Evolutionary conservation across 2,113 vertebrate genomes (phyloP).

Genomic region (Pyxicephalus adspersus): DNA sequence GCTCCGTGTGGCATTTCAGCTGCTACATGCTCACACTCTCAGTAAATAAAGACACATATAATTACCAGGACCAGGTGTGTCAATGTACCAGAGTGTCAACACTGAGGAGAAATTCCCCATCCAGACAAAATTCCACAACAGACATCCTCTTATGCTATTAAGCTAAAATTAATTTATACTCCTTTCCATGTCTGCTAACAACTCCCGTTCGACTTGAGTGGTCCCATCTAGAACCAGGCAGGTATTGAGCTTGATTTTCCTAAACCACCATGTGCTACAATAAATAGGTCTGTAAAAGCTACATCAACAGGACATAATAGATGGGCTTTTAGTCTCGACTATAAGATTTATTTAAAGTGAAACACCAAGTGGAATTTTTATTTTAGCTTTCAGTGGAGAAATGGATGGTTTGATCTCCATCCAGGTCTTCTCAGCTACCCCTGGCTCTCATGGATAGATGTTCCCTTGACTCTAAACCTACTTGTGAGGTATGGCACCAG

Average conservation of each 20-base stretch:
- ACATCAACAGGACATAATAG: neutral
- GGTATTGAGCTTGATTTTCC: neutral
- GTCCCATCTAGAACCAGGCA: slow-evolving; percentile 17
- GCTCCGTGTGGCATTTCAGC: neutral
- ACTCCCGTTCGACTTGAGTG: slow-evolving; percentile 4
- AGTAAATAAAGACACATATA: slow-evolving; percentile 14
- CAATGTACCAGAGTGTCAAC: slow-evolving; percentile 26
- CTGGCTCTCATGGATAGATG: too few species aligned
- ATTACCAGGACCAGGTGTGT: slow-evolving; percentile 30
- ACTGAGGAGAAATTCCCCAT: slow-evolving; percentile 2
- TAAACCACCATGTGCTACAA: neutral
- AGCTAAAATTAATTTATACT: slow-evolving; percentile 7
- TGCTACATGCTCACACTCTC: neutral
- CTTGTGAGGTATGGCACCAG: too few species aligned
- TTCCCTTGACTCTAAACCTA: too few species aligned
- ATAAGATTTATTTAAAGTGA: too few species aligned
- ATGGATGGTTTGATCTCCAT: too few species aligned
- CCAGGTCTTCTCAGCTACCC: too few species aligned
- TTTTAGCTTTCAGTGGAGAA: too few species aligned
- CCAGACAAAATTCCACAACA: slow-evolving; percentile 18
- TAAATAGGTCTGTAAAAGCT: neutral
- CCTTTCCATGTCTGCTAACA: slow-evolving; percentile 17
- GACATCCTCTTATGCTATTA: neutral
- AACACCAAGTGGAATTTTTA: too few species aligned
- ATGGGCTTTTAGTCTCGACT: too few species aligned